Base-by-base conservation (phyloP, 2,888 invertebrate genomes). In the Drosophila picticornis region DNA sequence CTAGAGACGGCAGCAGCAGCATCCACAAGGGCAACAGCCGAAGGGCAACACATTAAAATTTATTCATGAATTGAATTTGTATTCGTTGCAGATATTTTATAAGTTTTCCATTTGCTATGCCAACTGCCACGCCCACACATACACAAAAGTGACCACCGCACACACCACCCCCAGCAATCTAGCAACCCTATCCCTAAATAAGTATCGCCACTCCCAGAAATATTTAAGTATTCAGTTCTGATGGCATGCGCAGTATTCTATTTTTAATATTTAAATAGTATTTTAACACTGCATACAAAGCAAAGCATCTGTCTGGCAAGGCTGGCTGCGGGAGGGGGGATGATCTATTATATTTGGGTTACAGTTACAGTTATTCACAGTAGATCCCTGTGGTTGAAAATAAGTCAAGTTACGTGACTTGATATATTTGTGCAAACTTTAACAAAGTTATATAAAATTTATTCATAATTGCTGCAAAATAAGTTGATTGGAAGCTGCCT, bases 21-120 rank as follows among this genome's bases (percentile, higher is more conserved):
- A 83, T 71, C 59, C 58, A 59, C 67, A 67, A 50, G 43, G 59
- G 50, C 66, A 56, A 70, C 61, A 29, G 70, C 69, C 67, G 69
- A 72, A 81, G 67, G 77, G 77, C 81, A 64, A 71, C 74, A 76
- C 77, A 79, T 79, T 81, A 80, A 86, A 89, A 87, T 90, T 87
- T 91, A 91, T 90, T 91, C 90, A 91, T 90, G 90, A 88, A 88
- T 90, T 87, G 89, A 90, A 90, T 91, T 90, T 85, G 89, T 89
- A 90, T 89, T 87, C 90, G 83, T 59, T 80, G 81, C 83, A 84
- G 87, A 83, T 87, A 88, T 91, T 91, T 84, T 87, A 83, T 83
- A 90, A 90, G 83, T 81, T 86, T 77, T 67, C 76, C 79, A 76
- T 69, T 75, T 73, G 69, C 69, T 50, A 65, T 74, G 60, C 68